These are phyloP conservation scores for Xylocampa areola DNA, from an alignment of 2,888 invertebrate genomes.

Conservation along the genomic window DNA sequence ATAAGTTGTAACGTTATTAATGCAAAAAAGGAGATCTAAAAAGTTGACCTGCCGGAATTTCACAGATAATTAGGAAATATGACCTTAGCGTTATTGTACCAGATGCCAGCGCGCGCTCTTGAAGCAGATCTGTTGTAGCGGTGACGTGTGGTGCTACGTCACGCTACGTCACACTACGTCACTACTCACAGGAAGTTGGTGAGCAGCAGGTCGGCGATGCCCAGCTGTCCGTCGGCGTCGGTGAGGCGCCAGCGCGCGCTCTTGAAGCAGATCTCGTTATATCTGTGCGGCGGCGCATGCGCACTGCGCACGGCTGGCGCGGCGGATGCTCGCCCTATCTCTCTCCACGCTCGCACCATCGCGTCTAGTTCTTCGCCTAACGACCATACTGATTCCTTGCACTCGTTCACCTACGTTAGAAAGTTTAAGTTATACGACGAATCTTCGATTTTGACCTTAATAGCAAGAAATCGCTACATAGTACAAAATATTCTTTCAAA, in stretches of 20 bases:
- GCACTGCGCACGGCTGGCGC: slow-evolving; percentile 90
- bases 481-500: too few relatives aligned
- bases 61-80: too few relatives aligned
- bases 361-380: slow-evolving; percentile 98
- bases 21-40: too few relatives aligned
- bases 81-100: too few relatives aligned
- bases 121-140: slow-evolving; percentile 97
- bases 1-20: too few relatives aligned
- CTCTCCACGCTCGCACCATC: slow-evolving; percentile 97
- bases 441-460: too few relatives aligned
- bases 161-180: background rate
- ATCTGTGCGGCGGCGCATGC: slow-evolving; percentile 93
- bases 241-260: slow-evolving; percentile 99
- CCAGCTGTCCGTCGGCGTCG: slow-evolving; percentile 99
- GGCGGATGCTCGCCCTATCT: slow-evolving; percentile 92
- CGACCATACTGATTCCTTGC: slow-evolving; percentile 96
- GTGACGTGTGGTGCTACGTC: slow-evolving; percentile 93
- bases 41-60: too few relatives aligned
- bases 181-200: slow-evolving; percentile 96
- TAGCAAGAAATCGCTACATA: too few relatives aligned
- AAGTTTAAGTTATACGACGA: background rate
- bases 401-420: slow-evolving; percentile 92
- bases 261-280: slow-evolving; percentile 97
- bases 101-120: slow-evolving; percentile 99
- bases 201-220: slow-evolving; percentile 98